Base-by-base conservation (phyloP, 2,888 invertebrate species). In the Xylophagus ater region DNA sequence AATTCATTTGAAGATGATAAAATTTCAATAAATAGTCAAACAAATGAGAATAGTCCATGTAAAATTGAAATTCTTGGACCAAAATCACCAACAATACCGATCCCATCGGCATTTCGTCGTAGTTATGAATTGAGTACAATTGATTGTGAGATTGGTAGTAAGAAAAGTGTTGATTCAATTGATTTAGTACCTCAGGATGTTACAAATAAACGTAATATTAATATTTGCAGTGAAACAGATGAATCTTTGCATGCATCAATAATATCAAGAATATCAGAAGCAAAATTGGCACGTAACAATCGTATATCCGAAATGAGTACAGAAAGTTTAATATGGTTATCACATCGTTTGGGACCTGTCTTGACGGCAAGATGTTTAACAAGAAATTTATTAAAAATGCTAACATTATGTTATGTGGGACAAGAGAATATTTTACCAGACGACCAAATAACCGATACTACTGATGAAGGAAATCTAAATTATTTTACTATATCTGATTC, bases 261-360 rank as follows among this genome's bases (percentile, higher is more conserved):
- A 7, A 59, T 61, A 30, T 61, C 60, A 1, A 58, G 59, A 40
- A 53, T 60, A 41, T 58, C 60, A 2, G 60, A 62, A 43, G 56
- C 58, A 5, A 59, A 59, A 26, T 58, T 58, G 1, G 44, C 55
- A 9, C 35, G 42, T 25, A 62, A 58, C 34, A 63, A 69, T 50
- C 81, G 79, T 56, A 81, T 84, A 46, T 84, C 87, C 0, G 87
- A 88, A 56, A 85, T 88, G 78, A 84, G 86, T 54, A 76, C 80
- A 0, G 89, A 88, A 54, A 88, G 87, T 53, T 66, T 90, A 2
- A 78, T 89, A 44, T 96, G 96, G 94, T 58, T 97, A 42, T 81
- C 92, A 0, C 88, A 93, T 65, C 76, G 93, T 46, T 67, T 97
- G 13, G 97, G 97, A 0, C 96, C 97, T 0, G 88, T 96, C 32